Evolutionary conservation across 2,888 invertebrate species (phyloP), one percentile per base, ranked within the genome.

Genomic region (Antheraea yamamai): DNA sequence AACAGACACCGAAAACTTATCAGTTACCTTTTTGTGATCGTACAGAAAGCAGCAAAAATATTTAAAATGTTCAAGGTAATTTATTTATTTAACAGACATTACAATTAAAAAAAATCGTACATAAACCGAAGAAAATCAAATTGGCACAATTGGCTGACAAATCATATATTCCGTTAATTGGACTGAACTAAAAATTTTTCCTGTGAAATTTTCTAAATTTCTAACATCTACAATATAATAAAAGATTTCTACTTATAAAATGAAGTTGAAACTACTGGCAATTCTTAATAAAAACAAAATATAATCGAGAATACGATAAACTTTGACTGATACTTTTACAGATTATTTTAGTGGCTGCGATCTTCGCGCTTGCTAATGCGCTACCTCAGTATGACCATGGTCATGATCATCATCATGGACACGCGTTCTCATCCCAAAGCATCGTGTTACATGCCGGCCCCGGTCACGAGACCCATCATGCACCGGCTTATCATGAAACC

Each of bases 361-460:
- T 79, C 10, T 23, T 84, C 12, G 81, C 81, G 6, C 79, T 81
- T 12, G 81, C 83, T 18, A 77, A 78, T 39, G 85, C 83, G 80
- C 79, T 82, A 20, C 81, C 85, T 4, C 83, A 83, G 58, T 73
- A 82, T 30, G 82, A 78, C 0, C 79, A 87, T 20, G 82, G 81
- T 0, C 80, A 85, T 64, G 82, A 82, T 12, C 82, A 87, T 18
- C 83, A 81, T 20, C 84, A 81, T 18, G 82, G 82, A 26, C 82
- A 82, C 39, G 87, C 84, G 4, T 79, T 81, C 58, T 89, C 88
- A 4, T 87, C 85, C 1, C 88, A 87, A 73, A 86, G 80, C 77
- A 81, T 87, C 26, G 84, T 85, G 30, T 83, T 89, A 73, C 84
- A 84, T 80, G 88, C 88, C 84, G 86, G 77, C 78, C 88, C 77